Evolutionary conservation across 2,797 vertebrate species (phyloP), one percentile per base, ranked within the genome.

Genomic region (Lophius americanus): DNA sequence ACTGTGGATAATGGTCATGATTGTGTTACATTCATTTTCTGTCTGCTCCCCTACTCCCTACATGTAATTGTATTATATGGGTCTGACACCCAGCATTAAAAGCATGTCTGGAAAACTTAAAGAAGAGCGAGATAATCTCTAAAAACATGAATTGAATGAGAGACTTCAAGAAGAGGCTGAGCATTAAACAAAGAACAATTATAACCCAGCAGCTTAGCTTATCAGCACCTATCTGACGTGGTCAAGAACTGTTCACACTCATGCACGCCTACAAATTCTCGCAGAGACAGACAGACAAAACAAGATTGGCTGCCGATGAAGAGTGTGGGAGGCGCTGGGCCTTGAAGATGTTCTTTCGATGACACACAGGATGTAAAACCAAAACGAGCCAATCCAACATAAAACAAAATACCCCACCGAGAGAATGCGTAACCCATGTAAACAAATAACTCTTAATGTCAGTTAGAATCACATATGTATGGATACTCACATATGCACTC

Each of bases 141-240:
- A 59, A 83, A 78, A 82, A 84, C 85, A 70, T 84, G 79, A 87
- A 91, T 72, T 87, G 86, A 92, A 91, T 79, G 91, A 92, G 78
- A 89, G 82, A 91, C 89, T 92, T 94, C 92, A 92, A 92, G 93
- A 90, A 79, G 85, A 82, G 51, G 58, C 76, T 54, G 77, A 85
- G 82, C 80, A 53, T 54, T 65, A 78, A 91, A 91, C 82, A 91
- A 92, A 92, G 91, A 90, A 90, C 91, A 90, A 91, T 92, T 91
- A 92, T 84, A 83, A 83, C 81, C 88, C 85, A 46, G 69, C 85
- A 85, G 86, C 84, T 75, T 68, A 78, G 75, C 84, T 90, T 87
- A 91, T 90, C 88, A 91, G 85, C 85, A 84, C 61, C 83, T 81
- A 83, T 85, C 85, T 89, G 78, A 82, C 14, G 66, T 86, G 87